phyloP scores from a whole-genome alignment of 2,888 invertebrate genomes.

The Tiliacea citrago region DNA sequence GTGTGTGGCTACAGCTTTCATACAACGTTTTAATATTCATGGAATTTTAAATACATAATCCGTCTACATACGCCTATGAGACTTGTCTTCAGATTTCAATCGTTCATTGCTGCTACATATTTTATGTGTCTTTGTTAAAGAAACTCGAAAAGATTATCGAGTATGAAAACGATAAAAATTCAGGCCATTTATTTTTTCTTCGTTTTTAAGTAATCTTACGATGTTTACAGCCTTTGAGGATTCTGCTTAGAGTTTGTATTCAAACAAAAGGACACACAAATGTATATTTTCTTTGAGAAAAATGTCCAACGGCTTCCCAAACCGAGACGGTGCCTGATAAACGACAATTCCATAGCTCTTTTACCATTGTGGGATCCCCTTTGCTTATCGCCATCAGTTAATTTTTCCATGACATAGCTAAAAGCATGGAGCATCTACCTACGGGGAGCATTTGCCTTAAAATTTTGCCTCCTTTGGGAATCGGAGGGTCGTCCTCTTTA shows the following conservation, averaged over 20 bases:
- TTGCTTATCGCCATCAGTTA: slow-evolving; percentile 41
- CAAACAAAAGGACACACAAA: slow-evolving; percentile 28
- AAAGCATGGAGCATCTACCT: slow-evolving; percentile 23
- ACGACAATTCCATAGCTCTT: slow-evolving; percentile 26
- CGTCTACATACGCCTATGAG: slow-evolving; percentile 28
- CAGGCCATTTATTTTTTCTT: slow-evolving; percentile 19
- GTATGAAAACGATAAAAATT: slow-evolving; percentile 13
- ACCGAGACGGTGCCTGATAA: slow-evolving; percentile 8
- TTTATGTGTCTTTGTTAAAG: slow-evolving; percentile 20
- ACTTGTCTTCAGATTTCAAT: slow-evolving; percentile 48
- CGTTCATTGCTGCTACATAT: slow-evolving; percentile 28
- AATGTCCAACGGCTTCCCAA: slow-evolving; percentile 2
- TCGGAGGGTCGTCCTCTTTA: slow-evolving; percentile 31
- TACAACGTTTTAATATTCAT: slow-evolving; percentile 62
- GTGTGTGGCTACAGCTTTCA: slow-evolving; percentile 42
- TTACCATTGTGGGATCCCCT: slow-evolving; percentile 27
- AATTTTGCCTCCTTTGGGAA: slow-evolving; percentile 36
- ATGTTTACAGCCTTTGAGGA: slow-evolving; percentile 10
- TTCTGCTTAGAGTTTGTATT: slow-evolving; percentile 12
- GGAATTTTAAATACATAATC: slow-evolving; percentile 59
- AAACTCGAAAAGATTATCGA: slow-evolving; percentile 13
- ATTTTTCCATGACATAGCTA: slow-evolving; percentile 46
- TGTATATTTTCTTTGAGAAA: slow-evolving; percentile 26
- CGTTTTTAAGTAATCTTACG: slow-evolving; percentile 26
- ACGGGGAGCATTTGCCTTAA: slow-evolving; percentile 4